phyloP scores from a whole-genome alignment of 2,113 vertebrate genomes.

The Myotis brandtii region DNA sequence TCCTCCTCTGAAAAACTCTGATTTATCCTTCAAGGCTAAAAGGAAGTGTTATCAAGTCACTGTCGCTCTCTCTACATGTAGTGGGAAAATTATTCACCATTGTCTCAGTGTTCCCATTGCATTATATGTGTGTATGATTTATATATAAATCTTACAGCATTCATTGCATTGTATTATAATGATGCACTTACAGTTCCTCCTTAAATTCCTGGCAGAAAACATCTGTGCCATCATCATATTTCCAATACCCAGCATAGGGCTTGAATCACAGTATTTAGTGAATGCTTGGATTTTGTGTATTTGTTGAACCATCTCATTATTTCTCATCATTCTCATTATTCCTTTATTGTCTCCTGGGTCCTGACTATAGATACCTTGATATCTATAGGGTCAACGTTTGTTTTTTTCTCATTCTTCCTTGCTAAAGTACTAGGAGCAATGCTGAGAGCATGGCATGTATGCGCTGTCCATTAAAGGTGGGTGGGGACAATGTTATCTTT shows the following conservation, averaged over 20 bases:
- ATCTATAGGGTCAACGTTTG: background rate
- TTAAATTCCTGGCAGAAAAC: background rate
- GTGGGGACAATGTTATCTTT: background rate
- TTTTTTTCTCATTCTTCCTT: background rate
- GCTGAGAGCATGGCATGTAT: background rate
- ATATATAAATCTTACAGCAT: background rate
- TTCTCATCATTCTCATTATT: background rate
- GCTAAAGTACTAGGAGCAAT: too few species aligned
- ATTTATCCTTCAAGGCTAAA: background rate
- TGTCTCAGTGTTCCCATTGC: background rate
- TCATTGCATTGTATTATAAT: background rate
- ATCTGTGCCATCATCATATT: background rate
- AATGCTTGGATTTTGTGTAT: background rate
- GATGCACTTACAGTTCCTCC: background rate
- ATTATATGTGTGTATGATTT: background rate
- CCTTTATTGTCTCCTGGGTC: background rate
- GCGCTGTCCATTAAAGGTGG: background rate
- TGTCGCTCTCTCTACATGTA: background rate
- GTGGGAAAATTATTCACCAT: background rate
- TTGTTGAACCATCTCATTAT: background rate
- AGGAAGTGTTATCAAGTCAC: background rate
- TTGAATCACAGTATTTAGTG: background rate
- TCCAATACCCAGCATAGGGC: background rate
- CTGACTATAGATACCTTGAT: background rate
- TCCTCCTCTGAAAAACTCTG: background rate